A percentile compares a stretch with the other conserved stretches of the same genome.
Conservation (phyloP, 2,888 invertebrate species). For the Graphium colonna region DNA sequence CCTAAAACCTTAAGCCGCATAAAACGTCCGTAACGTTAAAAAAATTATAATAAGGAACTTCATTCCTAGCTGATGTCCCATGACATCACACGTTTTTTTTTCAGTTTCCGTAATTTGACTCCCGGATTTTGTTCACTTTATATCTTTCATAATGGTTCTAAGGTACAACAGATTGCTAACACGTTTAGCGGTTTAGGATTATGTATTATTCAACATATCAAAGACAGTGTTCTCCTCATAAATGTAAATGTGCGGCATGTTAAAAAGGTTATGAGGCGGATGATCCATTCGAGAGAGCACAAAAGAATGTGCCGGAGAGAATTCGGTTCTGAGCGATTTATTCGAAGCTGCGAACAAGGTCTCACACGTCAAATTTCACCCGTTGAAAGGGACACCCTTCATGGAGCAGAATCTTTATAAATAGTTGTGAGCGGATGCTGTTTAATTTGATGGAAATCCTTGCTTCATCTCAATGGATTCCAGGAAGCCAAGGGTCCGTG, state of each 20-base stretch:
- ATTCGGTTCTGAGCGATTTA: conserved; percentile 39
- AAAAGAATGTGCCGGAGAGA: conserved; percentile 38
- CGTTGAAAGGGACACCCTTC: conserved; percentile 63
- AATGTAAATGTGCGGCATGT: conserved; percentile 61
- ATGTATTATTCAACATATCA: too few relatives aligned
- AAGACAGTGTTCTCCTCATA: conserved; percentile 27
- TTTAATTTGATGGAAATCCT: conserved; percentile 76
- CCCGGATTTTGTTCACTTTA: too few relatives aligned
- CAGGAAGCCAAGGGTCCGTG: conserved; percentile 62
- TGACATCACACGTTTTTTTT: too few relatives aligned
- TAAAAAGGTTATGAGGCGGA: conserved; percentile 64
- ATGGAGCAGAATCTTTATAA: conserved; percentile 71
- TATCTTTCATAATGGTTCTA: too few relatives aligned
- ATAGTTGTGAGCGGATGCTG: conserved; percentile 71
- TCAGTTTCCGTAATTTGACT: too few relatives aligned
- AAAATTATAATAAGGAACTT: too few relatives aligned
- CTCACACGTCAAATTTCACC: conserved; percentile 79
- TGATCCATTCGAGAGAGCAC: conserved; percentile 51
- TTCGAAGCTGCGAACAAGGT: conserved; percentile 49
- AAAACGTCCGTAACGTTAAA: too few relatives aligned
- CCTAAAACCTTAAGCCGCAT: too few relatives aligned
- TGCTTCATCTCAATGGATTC: conserved; percentile 54
- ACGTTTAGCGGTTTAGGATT: neutral
- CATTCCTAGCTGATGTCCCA: too few relatives aligned
- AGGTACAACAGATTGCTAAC: neutral